Evolutionary conservation across 2,888 invertebrate genomes (phyloP).

Genomic region (Pterostichus madidus): DNA sequence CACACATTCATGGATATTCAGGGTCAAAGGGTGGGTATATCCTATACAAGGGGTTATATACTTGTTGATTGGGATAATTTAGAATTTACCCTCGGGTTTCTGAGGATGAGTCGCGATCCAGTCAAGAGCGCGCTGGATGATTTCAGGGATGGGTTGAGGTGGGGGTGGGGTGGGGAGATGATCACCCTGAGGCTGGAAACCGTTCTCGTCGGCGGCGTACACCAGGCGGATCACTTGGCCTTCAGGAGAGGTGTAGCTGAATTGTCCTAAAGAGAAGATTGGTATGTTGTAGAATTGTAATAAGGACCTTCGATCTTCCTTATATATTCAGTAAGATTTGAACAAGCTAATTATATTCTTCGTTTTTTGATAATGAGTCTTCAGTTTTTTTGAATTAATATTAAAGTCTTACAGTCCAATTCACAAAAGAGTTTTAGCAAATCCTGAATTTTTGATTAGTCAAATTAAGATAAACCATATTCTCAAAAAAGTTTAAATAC

Average conservation of each 20-base stretch:
- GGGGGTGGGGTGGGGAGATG: slow-evolving; percentile 80
- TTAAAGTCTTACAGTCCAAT: no score
- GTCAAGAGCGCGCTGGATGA: slow-evolving; percentile 83
- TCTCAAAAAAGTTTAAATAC: no score
- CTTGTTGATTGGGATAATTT: neutral
- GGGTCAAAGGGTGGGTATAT: slow-evolving; percentile 8
- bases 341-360: no score
- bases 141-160: slow-evolving; percentile 85
- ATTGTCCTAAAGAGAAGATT: slow-evolving; percentile 55
- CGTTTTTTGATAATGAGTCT: no score
- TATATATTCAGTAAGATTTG: no score
- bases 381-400: no score
- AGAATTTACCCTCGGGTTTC: slow-evolving; percentile 45
- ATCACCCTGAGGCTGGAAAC: slow-evolving; percentile 76
- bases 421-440: no score
- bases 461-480: no score
- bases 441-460: no score
- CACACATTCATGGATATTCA: neutral
- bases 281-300: neutral
- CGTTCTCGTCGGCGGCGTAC: slow-evolving; percentile 78
- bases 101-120: slow-evolving; percentile 83
- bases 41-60: neutral
- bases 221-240: slow-evolving; percentile 70
- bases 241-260: slow-evolving; percentile 63
- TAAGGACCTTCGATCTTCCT: no score